Evolutionary conservation across 2,888 invertebrate genomes (phyloP).

Genomic region (Ferdinandea cuprea): DNA sequence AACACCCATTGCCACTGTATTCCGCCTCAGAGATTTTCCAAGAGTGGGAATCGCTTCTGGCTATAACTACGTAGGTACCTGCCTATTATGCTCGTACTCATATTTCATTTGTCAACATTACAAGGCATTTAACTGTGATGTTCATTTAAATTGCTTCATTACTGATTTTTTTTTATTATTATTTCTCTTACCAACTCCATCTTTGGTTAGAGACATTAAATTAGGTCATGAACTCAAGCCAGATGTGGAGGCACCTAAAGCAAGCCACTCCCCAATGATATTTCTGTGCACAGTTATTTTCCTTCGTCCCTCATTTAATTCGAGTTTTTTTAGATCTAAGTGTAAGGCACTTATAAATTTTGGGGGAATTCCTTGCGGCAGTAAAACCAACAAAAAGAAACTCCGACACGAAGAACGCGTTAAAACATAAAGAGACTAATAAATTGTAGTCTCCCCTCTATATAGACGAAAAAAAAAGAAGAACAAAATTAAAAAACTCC

Average conservation of each 20-base stretch:
- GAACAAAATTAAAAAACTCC: conserved; percentile 46
- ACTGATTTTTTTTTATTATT: conserved; percentile 50
- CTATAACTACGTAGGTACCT: too few relatives aligned
- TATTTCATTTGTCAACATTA: conserved; percentile 66
- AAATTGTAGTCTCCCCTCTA: conserved; percentile 32
- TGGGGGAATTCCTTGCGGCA: conserved; percentile 15
- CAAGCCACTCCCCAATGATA: conserved; percentile 37
- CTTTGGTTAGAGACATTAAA: conserved; percentile 24
- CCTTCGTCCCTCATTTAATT: conserved; percentile 24
- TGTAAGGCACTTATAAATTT: background rate
- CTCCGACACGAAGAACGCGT: conserved; percentile 60
- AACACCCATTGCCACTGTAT: background rate
- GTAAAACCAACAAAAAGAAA: conserved; percentile 16
- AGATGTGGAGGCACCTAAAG: background rate
- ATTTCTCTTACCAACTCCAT: conserved; percentile 10
- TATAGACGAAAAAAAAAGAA: background rate
- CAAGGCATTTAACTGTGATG: conserved; percentile 60
- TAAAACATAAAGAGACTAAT: conserved; percentile 61
- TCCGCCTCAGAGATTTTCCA: conserved; percentile 29
- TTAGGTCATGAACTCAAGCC: conserved; percentile 53
- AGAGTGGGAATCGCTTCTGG: too few relatives aligned
- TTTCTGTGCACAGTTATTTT: conserved; percentile 6
- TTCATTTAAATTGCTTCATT: conserved; percentile 59
- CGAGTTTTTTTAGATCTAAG: background rate
- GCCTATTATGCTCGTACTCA: background rate